Evolutionary conservation across 2,888 invertebrate genomes (phyloP).

Genomic region (Diplazon laetatorius): DNA sequence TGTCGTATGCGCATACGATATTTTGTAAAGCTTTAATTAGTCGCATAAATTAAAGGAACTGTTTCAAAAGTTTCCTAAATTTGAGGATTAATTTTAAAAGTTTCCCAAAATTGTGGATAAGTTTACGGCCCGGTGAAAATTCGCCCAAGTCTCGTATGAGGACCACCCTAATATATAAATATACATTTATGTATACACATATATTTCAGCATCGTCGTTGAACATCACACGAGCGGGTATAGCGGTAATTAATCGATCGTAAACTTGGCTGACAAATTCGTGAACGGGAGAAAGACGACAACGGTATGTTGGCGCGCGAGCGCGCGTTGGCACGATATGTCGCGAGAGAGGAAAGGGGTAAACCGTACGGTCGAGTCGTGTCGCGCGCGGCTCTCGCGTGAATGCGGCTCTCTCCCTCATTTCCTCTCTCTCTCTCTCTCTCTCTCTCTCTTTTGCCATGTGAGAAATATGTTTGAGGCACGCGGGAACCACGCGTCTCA

Average conservation of each 20-base stretch:
- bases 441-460: slow-evolving; percentile 35
- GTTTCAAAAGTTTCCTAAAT: no score
- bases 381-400: slow-evolving; percentile 14
- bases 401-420: slow-evolving; percentile 17
- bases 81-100: no score
- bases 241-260: slow-evolving; percentile 66
- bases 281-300: slow-evolving; percentile 52
- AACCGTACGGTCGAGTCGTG: slow-evolving; percentile 11
- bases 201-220: slow-evolving; percentile 11
- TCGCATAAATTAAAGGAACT: no score
- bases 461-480: slow-evolving; percentile 60
- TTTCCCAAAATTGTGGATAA: no score
- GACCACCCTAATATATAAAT: no score
- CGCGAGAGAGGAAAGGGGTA: background rate
- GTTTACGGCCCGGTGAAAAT: no score
- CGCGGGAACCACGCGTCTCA: slow-evolving; percentile 59
- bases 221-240: slow-evolving; percentile 35
- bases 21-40: background rate
- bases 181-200: background rate
- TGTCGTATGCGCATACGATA: background rate
- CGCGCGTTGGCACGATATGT: slow-evolving; percentile 2
- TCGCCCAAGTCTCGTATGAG: no score
- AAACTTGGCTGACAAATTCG: slow-evolving; percentile 65
- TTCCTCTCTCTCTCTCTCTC: slow-evolving; percentile 24
- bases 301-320: slow-evolving; percentile 49